Evolutionary conservation across 2,888 invertebrate species (phyloP).

Genomic region (Heteromyza rotundicornis): DNA sequence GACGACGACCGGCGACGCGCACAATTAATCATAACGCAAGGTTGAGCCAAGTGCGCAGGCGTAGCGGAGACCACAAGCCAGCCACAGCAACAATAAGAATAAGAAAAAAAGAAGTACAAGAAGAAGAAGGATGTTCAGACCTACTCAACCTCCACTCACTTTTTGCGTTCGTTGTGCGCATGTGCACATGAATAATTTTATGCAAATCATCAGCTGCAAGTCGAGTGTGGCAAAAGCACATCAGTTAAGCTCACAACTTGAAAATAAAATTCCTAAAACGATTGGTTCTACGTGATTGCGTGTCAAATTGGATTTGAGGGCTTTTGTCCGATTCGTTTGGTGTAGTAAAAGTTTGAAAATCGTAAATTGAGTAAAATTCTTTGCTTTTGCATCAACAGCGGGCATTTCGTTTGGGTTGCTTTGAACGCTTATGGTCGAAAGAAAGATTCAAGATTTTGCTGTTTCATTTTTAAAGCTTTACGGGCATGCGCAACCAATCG

Average conservation of each 20-base stretch:
- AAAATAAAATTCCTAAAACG: slow-evolving; percentile 33
- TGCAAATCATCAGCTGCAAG: slow-evolving; percentile 14
- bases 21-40: slow-evolving; percentile 49
- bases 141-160: too few relatives aligned
- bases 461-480: slow-evolving; percentile 35
- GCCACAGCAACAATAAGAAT: not conserved
- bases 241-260: slow-evolving; percentile 24
- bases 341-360: not conserved
- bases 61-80: slow-evolving; percentile 5
- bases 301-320: slow-evolving; percentile 39
- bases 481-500: slow-evolving; percentile 57
- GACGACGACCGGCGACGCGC: slow-evolving; percentile 9
- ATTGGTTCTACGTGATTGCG: slow-evolving; percentile 45
- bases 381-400: not conserved
- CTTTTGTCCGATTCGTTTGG: not conserved
- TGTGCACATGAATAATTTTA: slow-evolving; percentile 3
- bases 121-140: not conserved
- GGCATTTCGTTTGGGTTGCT: not conserved
- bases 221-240: slow-evolving; percentile 19
- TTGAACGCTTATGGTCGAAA: too few relatives aligned
- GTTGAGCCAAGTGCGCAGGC: slow-evolving; percentile 36
- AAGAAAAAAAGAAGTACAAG: too few relatives aligned
- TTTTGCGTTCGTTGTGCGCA: not conserved
- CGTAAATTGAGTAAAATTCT: not conserved
- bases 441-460: not conserved